These are phyloP conservation scores for Cetonia aurata DNA, from an alignment of 2,888 invertebrate genomes.

Conservation along the genomic window DNA sequence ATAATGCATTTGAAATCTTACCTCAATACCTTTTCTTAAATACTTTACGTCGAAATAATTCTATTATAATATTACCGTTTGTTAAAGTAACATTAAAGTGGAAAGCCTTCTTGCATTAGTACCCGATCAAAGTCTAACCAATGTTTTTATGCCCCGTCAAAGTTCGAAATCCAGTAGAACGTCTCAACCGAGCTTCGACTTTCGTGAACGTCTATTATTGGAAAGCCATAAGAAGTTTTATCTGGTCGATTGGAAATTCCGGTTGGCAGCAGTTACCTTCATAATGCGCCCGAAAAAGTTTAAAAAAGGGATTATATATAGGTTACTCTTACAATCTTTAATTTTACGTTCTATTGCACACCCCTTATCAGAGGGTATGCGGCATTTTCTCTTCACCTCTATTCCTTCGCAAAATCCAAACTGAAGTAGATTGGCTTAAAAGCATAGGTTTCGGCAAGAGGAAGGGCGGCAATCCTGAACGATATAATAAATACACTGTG, in stretches of 20 bases:
- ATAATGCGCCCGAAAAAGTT: slow-evolving; percentile 52
- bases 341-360: slow-evolving; percentile 56
- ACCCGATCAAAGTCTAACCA: slow-evolving; percentile 33
- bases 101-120: slow-evolving; percentile 38
- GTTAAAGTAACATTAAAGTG: slow-evolving; percentile 43
- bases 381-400: slow-evolving; percentile 16
- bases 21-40: slow-evolving; percentile 19
- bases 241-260: slow-evolving; percentile 42
- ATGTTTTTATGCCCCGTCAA: slow-evolving; percentile 44
- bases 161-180: slow-evolving; percentile 31
- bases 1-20: background rate
- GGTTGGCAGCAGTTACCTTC: slow-evolving; percentile 49
- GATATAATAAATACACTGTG: slow-evolving; percentile 38
- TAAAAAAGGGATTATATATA: slow-evolving; percentile 51
- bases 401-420: slow-evolving; percentile 35
- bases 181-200: background rate
- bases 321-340: slow-evolving; percentile 54
- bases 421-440: slow-evolving; percentile 45
- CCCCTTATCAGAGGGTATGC: slow-evolving; percentile 46
- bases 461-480: slow-evolving; percentile 25
- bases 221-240: slow-evolving; percentile 5
- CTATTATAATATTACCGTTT: slow-evolving; percentile 35
- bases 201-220: background rate
- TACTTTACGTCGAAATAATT: slow-evolving; percentile 30
- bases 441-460: slow-evolving; percentile 36